Conservation (phyloP, 2,797 vertebrate species). For the Lycodopsis pacificus region DNA sequence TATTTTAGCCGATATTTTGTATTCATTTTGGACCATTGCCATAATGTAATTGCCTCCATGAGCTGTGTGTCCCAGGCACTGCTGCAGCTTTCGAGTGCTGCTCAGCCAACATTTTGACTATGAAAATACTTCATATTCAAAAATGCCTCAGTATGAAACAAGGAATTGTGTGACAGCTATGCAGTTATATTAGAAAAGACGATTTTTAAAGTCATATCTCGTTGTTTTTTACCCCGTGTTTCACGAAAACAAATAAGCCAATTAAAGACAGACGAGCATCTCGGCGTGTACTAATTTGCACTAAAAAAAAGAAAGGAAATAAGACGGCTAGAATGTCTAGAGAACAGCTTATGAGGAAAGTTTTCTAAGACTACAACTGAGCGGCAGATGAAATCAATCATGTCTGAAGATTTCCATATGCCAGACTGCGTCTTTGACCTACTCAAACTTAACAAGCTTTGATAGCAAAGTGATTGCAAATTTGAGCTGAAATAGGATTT, state of each 20-base stretch:
- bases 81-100: background rate
- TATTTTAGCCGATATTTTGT: conserved; percentile 1
- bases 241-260: conserved; percentile 12
- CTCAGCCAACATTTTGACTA: background rate
- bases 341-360: conserved; percentile 38
- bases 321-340: conserved; percentile 22
- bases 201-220: background rate
- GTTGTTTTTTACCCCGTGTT: background rate
- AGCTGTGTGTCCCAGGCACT: background rate
- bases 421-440: conserved; percentile 53
- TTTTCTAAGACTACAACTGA: conserved; percentile 29
- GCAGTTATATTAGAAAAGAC: background rate
- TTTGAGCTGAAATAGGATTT: conserved; percentile 51
- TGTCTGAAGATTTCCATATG: conserved; percentile 53
- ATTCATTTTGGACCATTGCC: background rate
- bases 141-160: background rate
- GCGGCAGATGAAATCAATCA: conserved; percentile 62
- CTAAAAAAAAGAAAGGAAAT: conserved; percentile 9
- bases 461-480: conserved; percentile 53
- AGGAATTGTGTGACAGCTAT: background rate
- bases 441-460: conserved; percentile 59
- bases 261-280: background rate
- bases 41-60: background rate
- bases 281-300: conserved; percentile 17
- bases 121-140: conserved; percentile 1